Evolutionary conservation across 2,888 invertebrate species (phyloP).

Genomic region (Halictus ligatus): DNA sequence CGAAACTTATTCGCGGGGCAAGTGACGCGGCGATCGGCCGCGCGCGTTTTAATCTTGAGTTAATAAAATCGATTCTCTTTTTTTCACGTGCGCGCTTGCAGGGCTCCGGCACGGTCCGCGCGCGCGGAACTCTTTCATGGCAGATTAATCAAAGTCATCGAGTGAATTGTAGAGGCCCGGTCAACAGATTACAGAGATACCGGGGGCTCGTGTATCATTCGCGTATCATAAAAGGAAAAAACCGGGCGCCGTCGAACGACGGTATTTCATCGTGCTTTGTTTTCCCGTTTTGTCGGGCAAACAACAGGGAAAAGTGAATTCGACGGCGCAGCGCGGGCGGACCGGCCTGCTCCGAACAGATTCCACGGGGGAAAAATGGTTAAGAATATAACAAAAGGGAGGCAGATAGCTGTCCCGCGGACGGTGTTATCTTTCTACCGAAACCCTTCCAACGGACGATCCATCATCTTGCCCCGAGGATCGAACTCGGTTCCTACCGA

Average conservation of each 20-base stretch:
- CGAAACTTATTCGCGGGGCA: neutral
- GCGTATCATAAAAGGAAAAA: constrained; percentile 28
- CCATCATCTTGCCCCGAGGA: neutral
- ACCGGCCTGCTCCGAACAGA: neutral
- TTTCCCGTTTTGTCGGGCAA: constrained; percentile 1
- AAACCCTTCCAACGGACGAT: neutral
- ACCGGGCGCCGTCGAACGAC: constrained; percentile 11
- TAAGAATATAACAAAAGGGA: neutral
- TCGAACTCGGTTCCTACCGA: neutral
- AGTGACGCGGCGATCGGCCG: neutral
- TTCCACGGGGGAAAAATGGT: constrained; percentile 4
- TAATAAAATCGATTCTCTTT: constrained; percentile 5
- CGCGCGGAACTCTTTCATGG: constrained; percentile 6
- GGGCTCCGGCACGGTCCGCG: neutral
- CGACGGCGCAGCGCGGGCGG: neutral
- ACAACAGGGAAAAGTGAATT: constrained; percentile 40
- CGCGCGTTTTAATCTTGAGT: constrained; percentile 11
- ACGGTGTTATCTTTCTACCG: constrained; percentile 1
- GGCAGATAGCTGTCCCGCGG: neutral
- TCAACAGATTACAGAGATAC: constrained; percentile 48
- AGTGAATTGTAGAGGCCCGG: constrained; percentile 43
- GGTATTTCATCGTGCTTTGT: constrained; percentile 15
- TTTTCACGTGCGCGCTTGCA: neutral
- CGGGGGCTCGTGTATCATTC: constrained; percentile 31
- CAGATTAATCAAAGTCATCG: constrained; percentile 49